Evolutionary conservation across 2,888 invertebrate genomes (phyloP).

Genomic region (Lithophane ornitopus): DNA sequence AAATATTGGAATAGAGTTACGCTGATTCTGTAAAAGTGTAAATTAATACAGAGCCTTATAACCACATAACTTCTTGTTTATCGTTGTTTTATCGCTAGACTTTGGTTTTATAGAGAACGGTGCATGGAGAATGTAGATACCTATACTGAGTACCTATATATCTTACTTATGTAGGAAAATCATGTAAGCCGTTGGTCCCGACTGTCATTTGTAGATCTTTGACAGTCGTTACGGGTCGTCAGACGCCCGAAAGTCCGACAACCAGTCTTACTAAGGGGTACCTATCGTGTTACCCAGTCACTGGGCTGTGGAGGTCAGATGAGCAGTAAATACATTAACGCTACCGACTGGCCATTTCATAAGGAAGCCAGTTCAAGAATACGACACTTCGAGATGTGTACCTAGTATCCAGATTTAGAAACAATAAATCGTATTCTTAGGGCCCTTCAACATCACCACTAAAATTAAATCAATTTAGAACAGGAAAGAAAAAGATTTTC

Average conservation of each 20-base stretch:
- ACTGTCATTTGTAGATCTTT: too few relatives aligned
- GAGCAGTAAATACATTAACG: too few relatives aligned
- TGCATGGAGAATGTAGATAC: background rate
- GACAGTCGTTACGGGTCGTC: too few relatives aligned
- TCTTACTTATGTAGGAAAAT: too few relatives aligned
- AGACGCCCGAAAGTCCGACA: too few relatives aligned
- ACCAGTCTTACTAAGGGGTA: too few relatives aligned
- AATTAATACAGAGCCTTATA: background rate
- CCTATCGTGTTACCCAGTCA: too few relatives aligned
- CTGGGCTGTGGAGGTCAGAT: too few relatives aligned
- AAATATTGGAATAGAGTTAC: slow-evolving; percentile 33
- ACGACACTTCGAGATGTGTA: background rate
- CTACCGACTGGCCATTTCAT: too few relatives aligned
- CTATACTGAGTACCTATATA: too few relatives aligned
- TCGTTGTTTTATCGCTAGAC: slow-evolving; percentile 31
- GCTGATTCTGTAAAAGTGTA: slow-evolving; percentile 29
- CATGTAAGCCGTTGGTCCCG: too few relatives aligned
- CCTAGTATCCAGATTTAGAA: background rate
- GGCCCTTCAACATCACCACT: background rate
- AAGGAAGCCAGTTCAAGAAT: background rate
- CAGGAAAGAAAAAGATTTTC: slow-evolving; percentile 16
- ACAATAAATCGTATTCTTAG: slow-evolving; percentile 12
- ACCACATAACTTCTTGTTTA: slow-evolving; percentile 7
- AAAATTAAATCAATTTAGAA: background rate
- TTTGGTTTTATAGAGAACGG: slow-evolving; percentile 10